Percentiles rank a stretch among this genome's conserved stretches.
Conservation (phyloP, 2,113 vertebrate species). For the Eulemur macaco region DNA sequence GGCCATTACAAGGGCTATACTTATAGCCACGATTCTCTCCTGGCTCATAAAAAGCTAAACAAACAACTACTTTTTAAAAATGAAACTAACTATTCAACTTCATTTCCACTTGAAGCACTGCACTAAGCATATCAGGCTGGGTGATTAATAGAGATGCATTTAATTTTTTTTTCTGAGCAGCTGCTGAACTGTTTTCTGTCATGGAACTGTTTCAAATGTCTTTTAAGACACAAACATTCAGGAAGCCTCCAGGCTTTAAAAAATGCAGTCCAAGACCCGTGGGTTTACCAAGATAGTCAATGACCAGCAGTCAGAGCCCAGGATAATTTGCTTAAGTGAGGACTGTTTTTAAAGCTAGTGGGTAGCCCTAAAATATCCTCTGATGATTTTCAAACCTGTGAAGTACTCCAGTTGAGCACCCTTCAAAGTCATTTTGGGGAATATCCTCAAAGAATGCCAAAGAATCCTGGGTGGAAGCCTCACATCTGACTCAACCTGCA, state of each 20-base stretch:
- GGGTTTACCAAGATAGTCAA: neutral
- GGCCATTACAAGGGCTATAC: too few species aligned
- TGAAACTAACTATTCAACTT: too few species aligned
- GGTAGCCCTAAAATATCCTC: neutral
- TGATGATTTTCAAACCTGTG: neutral
- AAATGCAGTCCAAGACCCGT: neutral
- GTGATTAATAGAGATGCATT: neutral
- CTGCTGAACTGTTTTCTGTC: neutral
- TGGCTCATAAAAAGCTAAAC: neutral
- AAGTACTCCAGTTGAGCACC: neutral
- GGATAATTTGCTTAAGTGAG: neutral
- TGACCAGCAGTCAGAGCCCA: neutral
- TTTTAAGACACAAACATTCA: neutral
- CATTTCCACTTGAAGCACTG: neutral
- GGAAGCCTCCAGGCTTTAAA: neutral
- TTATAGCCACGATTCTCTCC: neutral
- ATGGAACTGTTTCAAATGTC: neutral
- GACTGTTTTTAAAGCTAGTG: neutral
- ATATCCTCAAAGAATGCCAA: neutral
- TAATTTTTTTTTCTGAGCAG: neutral
- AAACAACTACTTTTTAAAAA: neutral
- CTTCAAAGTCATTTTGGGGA: neutral
- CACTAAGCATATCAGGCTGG: neutral
- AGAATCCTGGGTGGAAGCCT: accelerated
- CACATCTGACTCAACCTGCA: neutral